Percentiles rank a stretch among this genome's conserved stretches.
Evolutionary conservation across 1,140 invertebrate genomes (phyloP).

Genomic region (Tetramorium parvispinum): DNA sequence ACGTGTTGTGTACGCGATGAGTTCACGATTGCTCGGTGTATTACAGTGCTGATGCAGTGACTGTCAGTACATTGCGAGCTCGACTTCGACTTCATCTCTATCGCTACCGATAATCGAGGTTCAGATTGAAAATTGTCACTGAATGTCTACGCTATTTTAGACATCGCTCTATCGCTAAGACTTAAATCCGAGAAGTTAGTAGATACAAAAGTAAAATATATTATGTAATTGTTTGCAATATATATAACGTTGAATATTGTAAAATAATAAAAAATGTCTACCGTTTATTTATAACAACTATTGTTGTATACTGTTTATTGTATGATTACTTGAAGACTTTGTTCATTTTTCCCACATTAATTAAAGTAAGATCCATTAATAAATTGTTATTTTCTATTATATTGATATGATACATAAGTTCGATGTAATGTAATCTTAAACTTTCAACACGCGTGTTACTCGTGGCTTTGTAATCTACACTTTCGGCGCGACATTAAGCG

Average conservation of each 20-base stretch:
- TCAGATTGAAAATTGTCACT: slow-evolving; percentile 22
- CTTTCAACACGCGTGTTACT: slow-evolving; percentile 23
- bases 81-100: slow-evolving; percentile 19
- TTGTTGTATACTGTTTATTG: neutral
- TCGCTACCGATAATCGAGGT: neutral
- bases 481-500: slow-evolving; percentile 48
- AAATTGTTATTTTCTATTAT: neutral
- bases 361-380: neutral
- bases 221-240: neutral
- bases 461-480: slow-evolving; percentile 11
- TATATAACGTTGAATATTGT: neutral
- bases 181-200: neutral
- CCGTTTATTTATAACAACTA: neutral
- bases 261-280: neutral
- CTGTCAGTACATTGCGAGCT: slow-evolving; percentile 35
- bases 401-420: neutral
- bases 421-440: neutral
- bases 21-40: slow-evolving; percentile 48
- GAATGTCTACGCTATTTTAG: neutral
- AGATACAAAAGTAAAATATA: neutral
- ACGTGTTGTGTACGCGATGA: neutral
- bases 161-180: neutral
- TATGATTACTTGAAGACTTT: neutral
- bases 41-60: slow-evolving; percentile 41
- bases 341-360: neutral